Conservation (phyloP, 2,113 vertebrate species). For the Perca fluviatilis region DNA sequence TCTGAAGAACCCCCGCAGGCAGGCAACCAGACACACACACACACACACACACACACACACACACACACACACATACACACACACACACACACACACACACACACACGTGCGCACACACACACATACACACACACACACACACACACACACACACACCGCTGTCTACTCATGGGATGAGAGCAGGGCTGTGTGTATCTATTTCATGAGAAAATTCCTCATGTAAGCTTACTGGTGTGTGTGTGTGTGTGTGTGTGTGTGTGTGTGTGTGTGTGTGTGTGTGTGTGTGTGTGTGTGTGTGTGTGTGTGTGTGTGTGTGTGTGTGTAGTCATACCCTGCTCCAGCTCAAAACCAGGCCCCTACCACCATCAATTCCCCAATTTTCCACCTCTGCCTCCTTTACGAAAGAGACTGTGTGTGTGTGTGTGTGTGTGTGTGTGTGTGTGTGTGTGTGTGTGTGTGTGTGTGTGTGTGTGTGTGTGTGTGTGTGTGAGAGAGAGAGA, state of each 20-base stretch:
- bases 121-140: slow-evolving; percentile 32
- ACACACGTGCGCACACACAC: background rate
- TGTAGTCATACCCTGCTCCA: background rate
- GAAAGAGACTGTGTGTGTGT: background rate
- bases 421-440: background rate
- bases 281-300: slow-evolving; percentile 1
- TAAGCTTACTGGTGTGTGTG: slow-evolving; percentile 5
- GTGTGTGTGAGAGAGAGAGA: background rate
- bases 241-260: background rate
- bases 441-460: too few relatives aligned
- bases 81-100: slow-evolving; percentile 36
- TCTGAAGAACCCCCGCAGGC: slow-evolving; percentile 68
- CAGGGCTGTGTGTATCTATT: slow-evolving; percentile 12
- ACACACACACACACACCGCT: slow-evolving; percentile 4
- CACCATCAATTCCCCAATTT: slow-evolving; percentile 33
- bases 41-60: slow-evolving; percentile 36
- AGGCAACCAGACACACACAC: slow-evolving; percentile 28
- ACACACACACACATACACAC: slow-evolving; percentile 21
- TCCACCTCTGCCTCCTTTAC: slow-evolving; percentile 22
- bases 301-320: slow-evolving; percentile 24
- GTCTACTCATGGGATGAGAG: slow-evolving; percentile 3
- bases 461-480: background rate
- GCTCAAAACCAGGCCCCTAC: slow-evolving; percentile 19
- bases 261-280: background rate
- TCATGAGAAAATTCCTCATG: slow-evolving; percentile 25